Evolutionary conservation across 2,888 invertebrate species (phyloP).

Genomic region (Lissonota sp.): DNA sequence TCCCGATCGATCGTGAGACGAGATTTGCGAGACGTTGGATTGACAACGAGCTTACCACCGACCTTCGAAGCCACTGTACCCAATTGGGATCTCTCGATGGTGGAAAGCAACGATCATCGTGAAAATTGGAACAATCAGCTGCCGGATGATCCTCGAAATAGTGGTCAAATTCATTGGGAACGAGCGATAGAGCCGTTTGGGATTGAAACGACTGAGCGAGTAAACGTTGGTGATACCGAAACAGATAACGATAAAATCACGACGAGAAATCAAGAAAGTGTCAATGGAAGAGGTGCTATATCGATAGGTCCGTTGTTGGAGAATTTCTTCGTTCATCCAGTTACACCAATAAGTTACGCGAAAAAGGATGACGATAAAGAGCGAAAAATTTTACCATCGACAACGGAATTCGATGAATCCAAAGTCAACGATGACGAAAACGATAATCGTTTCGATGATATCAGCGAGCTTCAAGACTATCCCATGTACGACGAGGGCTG

Average conservation of each 20-base stretch:
- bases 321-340: constrained; percentile 62
- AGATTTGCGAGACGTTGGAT: constrained; percentile 19
- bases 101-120: constrained; percentile 20
- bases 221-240: constrained; percentile 26
- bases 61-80: constrained; percentile 28
- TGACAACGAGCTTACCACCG: constrained; percentile 30
- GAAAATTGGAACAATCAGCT: constrained; percentile 35
- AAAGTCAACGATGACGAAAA: constrained; percentile 26
- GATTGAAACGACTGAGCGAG: constrained; percentile 26
- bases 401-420: constrained; percentile 13
- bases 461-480: constrained; percentile 59
- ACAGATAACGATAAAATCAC: constrained; percentile 21
- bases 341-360: constrained; percentile 54
- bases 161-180: constrained; percentile 10
- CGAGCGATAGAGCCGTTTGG: constrained; percentile 22
- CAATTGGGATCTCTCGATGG: constrained; percentile 7
- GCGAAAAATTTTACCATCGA: constrained; percentile 5
- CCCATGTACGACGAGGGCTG: constrained; percentile 54
- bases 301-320: constrained; percentile 50
- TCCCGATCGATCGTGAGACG: constrained; percentile 38
- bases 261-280: constrained; percentile 39
- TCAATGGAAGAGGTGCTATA: constrained; percentile 7
- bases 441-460: constrained; percentile 65
- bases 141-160: background rate
- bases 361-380: background rate